A percentile compares a stretch with the other conserved stretches of the same genome.
Evolutionary conservation across 2,797 vertebrate species (phyloP).

Genomic region (Cyprinodon diabolis): DNA sequence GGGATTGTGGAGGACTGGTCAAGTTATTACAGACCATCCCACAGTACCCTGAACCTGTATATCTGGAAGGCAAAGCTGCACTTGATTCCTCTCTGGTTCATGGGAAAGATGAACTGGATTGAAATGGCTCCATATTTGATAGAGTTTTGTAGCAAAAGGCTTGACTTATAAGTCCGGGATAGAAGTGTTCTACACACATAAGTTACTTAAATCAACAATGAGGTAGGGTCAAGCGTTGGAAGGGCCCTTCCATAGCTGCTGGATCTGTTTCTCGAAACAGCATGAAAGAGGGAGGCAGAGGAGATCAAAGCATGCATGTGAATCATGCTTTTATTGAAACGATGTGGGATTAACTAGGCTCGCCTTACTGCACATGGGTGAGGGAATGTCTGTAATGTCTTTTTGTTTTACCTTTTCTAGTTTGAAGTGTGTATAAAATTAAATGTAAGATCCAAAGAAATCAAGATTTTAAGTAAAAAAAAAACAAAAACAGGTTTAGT

Average conservation of each 20-base stretch:
- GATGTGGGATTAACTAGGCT: slow-evolving; percentile 26
- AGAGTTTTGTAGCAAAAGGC: slow-evolving; percentile 16
- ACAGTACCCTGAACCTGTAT: slow-evolving; percentile 37
- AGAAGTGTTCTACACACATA: slow-evolving; percentile 19
- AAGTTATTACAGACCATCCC: slow-evolving; percentile 44
- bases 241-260: slow-evolving; percentile 39
- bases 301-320: slow-evolving; percentile 52
- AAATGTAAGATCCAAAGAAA: slow-evolving; percentile 2
- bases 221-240: slow-evolving; percentile 19
- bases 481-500: neutral
- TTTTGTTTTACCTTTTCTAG: slow-evolving; percentile 13
- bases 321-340: slow-evolving; percentile 44
- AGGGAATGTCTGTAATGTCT: neutral
- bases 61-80: slow-evolving; percentile 36
- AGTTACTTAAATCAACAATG: slow-evolving; percentile 30
- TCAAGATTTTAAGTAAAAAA: slow-evolving; percentile 40
- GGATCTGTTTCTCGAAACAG: slow-evolving; percentile 47
- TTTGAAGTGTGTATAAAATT: neutral
- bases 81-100: slow-evolving; percentile 36
- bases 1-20: slow-evolving; percentile 46
- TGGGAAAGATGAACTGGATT: slow-evolving; percentile 35
- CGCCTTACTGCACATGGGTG: slow-evolving; percentile 11
- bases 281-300: slow-evolving; percentile 23
- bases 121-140: slow-evolving; percentile 38
- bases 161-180: slow-evolving; percentile 31